Conservation (phyloP, 2,888 invertebrate genomes). For the Cephus nigrinus region DNA sequence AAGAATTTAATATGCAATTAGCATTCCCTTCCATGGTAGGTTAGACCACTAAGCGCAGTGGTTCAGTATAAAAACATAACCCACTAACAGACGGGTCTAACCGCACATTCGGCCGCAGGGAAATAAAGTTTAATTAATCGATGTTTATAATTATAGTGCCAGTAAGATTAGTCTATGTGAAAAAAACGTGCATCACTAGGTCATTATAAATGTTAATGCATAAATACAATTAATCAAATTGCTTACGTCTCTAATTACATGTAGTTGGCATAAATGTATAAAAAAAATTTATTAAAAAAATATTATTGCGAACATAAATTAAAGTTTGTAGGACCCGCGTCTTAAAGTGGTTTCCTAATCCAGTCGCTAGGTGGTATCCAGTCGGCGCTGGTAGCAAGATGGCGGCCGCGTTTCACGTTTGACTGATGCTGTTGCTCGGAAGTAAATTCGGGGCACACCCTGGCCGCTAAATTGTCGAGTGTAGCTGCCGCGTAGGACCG, state of each 20-base stretch:
- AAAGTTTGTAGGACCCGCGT: slow-evolving; percentile 18
- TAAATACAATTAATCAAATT: neutral
- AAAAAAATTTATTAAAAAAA: neutral
- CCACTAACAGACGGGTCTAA: neutral
- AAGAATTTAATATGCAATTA: neutral
- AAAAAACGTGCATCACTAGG: neutral
- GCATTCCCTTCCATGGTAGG: neutral
- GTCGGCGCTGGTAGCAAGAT: slow-evolving; percentile 44
- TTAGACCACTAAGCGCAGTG: neutral
- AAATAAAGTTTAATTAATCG: neutral
- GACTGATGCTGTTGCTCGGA: slow-evolving; percentile 51
- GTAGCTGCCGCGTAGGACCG: slow-evolving; percentile 22
- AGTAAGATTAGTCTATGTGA: neutral
- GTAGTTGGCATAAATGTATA: neutral
- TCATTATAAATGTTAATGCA: neutral
- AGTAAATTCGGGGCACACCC: slow-evolving; percentile 51
- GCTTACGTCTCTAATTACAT: neutral
- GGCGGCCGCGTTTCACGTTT: slow-evolving; percentile 56
- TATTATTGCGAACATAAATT: neutral
- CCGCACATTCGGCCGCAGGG: neutral
- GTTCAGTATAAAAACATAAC: neutral
- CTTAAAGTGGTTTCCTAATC: neutral
- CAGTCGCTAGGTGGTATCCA: slow-evolving; percentile 17
- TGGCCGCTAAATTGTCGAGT: slow-evolving; percentile 35
- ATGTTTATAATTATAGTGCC: neutral